Base-by-base conservation (phyloP, 1,140 invertebrate species). In the Eumeta japonica region DNA sequence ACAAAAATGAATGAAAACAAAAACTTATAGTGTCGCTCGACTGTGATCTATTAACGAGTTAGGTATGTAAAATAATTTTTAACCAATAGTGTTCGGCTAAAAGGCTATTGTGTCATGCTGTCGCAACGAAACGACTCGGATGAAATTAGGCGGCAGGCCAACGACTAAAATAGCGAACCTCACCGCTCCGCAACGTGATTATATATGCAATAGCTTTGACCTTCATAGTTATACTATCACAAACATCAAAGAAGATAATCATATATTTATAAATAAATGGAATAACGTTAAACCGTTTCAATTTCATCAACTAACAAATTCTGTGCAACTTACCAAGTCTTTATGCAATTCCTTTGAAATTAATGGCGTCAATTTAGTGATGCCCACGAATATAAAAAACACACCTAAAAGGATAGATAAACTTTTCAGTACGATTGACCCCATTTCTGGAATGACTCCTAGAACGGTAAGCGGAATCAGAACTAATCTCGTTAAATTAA, bases 331-430 rank as follows among this genome's bases (percentile, higher is more conserved):
- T 76, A 97, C 94, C 86, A 97, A 84, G 80, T 97, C 94, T 81
- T 93, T 94, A 73, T 97, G 93, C 35, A 97, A 82, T 71, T 97
- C 94, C 77, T 91, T 91, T 55, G 90, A 96, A 39, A 97, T 85
- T 46, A 87, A 82, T 43, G 92, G 91, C 40, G 92, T 90, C 34
- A 97, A 75, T 79, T 97, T 97, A 54, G 96, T 87, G 13, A 87
- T 87, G 30, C 94, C 94, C 41, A 96, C 89, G 67, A 97, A 95
- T 52, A 97, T 84, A 68, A 97, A 97, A 77, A 97, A 97, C 46
- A 97, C 80, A 35, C 94, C 94, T 49, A 97, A 76, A 17, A 96
- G 83, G 43, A 97, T 75, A 9, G 93, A 95, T 38, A 97, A 79
- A 65, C 90, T 92, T 68, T 86, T 91, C 36, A 96, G 75, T 38